A percentile compares a stretch with the other conserved stretches of the same genome.
Conservation (phyloP, 2,888 invertebrate species). For the Stenodema calcarata region DNA sequence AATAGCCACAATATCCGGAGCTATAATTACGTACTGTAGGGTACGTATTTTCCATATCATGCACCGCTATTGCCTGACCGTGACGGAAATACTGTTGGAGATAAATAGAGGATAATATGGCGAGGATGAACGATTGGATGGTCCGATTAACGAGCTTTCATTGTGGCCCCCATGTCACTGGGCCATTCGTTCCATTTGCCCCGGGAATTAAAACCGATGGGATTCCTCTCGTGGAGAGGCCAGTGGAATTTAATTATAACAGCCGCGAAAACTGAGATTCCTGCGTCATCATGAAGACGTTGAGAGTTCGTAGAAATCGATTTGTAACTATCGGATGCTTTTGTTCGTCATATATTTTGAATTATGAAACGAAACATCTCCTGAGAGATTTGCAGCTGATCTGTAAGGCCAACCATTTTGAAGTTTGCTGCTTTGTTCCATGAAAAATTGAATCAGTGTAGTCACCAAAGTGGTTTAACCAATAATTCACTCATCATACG, state of each 20-base stretch:
- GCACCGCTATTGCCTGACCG: neutral
- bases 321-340: neutral
- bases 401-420: too few relatives aligned
- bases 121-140: neutral
- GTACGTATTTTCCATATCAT: neutral
- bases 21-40: neutral
- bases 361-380: too few relatives aligned
- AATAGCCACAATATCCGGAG: too few relatives aligned
- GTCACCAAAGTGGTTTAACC: too few relatives aligned
- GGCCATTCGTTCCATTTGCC: neutral
- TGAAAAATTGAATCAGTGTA: too few relatives aligned
- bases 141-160: neutral
- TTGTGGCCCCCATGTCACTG: neutral
- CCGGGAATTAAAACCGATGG: neutral
- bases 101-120: neutral
- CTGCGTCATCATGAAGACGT: neutral
- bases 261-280: neutral
- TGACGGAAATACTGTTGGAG: neutral
- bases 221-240: neutral
- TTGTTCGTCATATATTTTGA: too few relatives aligned
- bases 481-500: too few relatives aligned
- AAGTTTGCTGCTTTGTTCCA: too few relatives aligned
- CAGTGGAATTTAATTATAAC: neutral
- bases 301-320: neutral
- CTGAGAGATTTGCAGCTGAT: too few relatives aligned